These are phyloP conservation scores for Agrenia bidenticulata DNA, from an alignment of 2,888 invertebrate genomes.

Conservation along the genomic window DNA sequence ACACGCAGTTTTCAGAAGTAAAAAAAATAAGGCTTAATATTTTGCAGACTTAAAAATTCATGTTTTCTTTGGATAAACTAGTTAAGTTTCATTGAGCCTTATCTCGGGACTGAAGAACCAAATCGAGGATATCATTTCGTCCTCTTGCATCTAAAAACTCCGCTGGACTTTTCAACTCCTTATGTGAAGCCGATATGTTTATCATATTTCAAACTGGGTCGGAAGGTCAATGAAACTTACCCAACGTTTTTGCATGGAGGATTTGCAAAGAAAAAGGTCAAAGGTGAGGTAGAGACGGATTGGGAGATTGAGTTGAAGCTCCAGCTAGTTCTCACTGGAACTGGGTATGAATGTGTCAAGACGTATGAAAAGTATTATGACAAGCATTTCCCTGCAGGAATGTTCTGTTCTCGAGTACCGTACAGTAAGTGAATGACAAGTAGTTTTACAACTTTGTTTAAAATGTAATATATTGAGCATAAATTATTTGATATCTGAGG, in stretches of 20 bases:
- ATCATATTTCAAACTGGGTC: conserved; percentile 8
- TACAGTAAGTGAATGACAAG: background rate
- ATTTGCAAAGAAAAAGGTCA: conserved; percentile 33
- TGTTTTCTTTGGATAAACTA: conserved; percentile 10
- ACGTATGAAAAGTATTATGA: conserved; percentile 41
- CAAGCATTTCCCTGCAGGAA: conserved; percentile 34
- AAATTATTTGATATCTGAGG: too few species aligned
- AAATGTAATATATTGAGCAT: too few species aligned
- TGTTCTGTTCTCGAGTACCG: conserved; percentile 40
- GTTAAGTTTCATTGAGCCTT: conserved; percentile 43
- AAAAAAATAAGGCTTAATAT: background rate
- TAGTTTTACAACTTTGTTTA: too few species aligned
- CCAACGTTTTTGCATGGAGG: conserved; percentile 35
- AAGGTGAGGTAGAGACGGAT: conserved; percentile 15
- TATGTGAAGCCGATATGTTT: conserved; percentile 37
- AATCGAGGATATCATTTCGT: conserved; percentile 44
- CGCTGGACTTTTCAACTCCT: conserved; percentile 38
- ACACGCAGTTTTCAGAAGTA: conserved; percentile 41
- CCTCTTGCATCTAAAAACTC: conserved; percentile 38
- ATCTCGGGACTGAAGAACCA: conserved; percentile 30
- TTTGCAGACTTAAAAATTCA: too few species aligned
- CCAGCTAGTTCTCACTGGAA: conserved; percentile 29
- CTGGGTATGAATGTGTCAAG: conserved; percentile 42
- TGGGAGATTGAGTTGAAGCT: conserved; percentile 32
- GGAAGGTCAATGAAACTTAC: background rate